Evolutionary conservation across 2,113 vertebrate genomes (phyloP).

Genomic region (Nerophis ophidion): DNA sequence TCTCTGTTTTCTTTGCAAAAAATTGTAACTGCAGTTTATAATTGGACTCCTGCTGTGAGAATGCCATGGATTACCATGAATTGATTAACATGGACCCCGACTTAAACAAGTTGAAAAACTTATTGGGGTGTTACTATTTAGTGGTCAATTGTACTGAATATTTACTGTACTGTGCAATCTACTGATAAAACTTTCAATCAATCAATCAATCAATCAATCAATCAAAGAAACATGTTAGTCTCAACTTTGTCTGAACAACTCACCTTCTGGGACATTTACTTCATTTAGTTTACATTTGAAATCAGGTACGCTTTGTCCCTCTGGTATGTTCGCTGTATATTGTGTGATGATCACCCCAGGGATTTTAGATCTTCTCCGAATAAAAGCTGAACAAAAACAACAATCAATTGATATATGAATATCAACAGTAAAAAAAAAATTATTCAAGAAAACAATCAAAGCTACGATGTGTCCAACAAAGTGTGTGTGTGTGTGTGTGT

Average conservation of each 20-base stretch:
- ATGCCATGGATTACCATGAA: too few species aligned
- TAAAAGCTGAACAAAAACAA: conserved; percentile 34
- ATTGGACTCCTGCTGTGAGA: background rate
- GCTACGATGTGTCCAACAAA: background rate
- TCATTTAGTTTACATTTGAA: conserved; percentile 73
- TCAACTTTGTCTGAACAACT: background rate
- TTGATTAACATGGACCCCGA: too few species aligned
- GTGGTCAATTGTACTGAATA: too few species aligned
- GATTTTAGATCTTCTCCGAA: conserved; percentile 68
- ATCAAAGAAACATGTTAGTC: background rate
- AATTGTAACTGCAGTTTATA: background rate
- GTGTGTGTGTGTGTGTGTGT: background rate
- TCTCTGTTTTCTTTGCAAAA: background rate
- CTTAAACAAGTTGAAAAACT: too few species aligned
- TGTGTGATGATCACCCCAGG: conserved; percentile 77
- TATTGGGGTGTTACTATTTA: too few species aligned
- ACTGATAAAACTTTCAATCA: too few species aligned
- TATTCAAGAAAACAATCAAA: background rate
- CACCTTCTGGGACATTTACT: conserved; percentile 76
- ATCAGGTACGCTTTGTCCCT: conserved; percentile 77
- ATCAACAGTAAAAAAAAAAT: background rate
- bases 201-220: too few species aligned
- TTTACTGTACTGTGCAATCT: too few species aligned
- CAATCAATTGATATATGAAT: background rate
- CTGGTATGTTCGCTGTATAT: conserved; percentile 68